Base-by-base conservation (phyloP, 2,113 vertebrate species). In the Xenotilapia longispinis region DNA sequence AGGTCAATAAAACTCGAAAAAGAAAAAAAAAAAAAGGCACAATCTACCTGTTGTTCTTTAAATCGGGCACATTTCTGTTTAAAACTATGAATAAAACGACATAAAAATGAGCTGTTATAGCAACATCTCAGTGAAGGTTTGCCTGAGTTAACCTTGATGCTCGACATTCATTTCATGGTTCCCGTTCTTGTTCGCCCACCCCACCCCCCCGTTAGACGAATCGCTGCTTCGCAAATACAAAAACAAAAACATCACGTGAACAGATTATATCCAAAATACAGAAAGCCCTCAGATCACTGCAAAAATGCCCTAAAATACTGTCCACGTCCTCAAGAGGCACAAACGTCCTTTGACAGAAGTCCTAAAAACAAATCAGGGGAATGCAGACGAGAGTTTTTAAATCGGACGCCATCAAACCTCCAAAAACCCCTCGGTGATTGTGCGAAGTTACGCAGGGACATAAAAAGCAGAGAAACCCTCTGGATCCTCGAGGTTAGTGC, bases 21-120 rank as follows among this genome's bases (percentile, higher is more conserved):
- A 4, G 2, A 1, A 28, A 9, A 91, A 92, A 94, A 96, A 95
- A n/a, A 31, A 21, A 28, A 97, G 95, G 96, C 96, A 96, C 95
- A 82, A 87, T 92, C 53, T 90, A 21, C 81, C 70, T 87, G 73
- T 85, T 92, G 89, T 88, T 91, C 79, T 6, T 91, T 85, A 85
- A 90, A 92, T 91, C 68, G 90, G 92, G 90, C 47, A 33, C 57
- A 51, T 65, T 23, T 70, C 15, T 38, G 33, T 63, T 85, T 70
- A 14, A 12, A 88, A 88, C 75, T 58, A 40, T 13, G 57, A 89
- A 78, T 87, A 91, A 90, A 93, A 91, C 14, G 5, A 82, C 81
- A 85, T 82, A 93, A 91, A 92, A 92, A 75, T 89, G 58, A 63
- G 23, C 58, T 78, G 86, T 38, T 75, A 82, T 87, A 28, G 81